Percentiles rank a stretch among this genome's conserved stretches.
phyloP scores from a whole-genome alignment of 1,140 invertebrate species.

The Brachionus plicatilis region DNA sequence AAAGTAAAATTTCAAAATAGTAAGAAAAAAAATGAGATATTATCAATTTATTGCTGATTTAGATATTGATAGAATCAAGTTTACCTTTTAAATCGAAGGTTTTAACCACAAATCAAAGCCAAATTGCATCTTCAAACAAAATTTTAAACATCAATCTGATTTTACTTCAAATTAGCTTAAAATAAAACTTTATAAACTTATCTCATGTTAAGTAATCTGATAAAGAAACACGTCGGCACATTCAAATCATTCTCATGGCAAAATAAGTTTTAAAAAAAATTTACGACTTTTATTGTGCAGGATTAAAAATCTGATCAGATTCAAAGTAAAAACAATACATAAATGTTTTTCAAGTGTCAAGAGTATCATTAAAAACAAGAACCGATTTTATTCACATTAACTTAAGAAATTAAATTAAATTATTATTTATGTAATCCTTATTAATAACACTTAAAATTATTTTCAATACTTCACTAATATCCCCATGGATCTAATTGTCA shows the following conservation, averaged over 20 bases:
- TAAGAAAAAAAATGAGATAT: background rate
- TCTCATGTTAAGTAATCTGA: background rate
- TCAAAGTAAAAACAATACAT: background rate
- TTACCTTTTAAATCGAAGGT: background rate
- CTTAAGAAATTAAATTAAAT: background rate
- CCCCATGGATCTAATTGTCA: background rate
- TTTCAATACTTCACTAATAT: background rate
- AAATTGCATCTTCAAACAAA: background rate
- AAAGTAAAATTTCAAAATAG: too few relatives aligned
- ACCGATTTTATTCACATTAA: background rate
- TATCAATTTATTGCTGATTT: background rate
- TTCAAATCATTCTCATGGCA: background rate
- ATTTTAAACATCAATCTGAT: background rate
- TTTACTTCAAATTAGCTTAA: background rate
- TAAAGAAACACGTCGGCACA: background rate
- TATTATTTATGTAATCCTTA: background rate
- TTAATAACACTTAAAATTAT: background rate
- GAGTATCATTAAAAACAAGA: background rate
- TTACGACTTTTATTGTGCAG: background rate
- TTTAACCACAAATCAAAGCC: background rate
- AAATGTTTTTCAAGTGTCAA: background rate
- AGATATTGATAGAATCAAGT: background rate
- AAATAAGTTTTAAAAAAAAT: background rate
- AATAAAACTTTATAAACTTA: background rate
- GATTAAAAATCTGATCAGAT: background rate